Evolutionary conservation across 2,113 vertebrate genomes (phyloP).

Genomic region (Pseudorasbora parva): DNA sequence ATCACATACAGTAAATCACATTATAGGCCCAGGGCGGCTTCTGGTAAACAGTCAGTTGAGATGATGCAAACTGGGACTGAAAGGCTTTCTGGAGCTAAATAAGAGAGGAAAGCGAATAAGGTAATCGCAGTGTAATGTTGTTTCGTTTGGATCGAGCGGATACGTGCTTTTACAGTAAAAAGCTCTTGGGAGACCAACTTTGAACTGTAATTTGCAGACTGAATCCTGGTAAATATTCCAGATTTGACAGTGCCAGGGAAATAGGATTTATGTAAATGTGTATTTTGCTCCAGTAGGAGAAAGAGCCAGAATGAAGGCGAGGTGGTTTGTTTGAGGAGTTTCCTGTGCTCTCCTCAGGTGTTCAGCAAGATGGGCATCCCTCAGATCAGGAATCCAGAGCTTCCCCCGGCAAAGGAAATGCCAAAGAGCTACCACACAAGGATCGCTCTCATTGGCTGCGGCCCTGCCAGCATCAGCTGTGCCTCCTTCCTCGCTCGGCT

Average conservation of each 20-base stretch:
- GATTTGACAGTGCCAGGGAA: background rate
- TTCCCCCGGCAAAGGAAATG: slow-evolving; percentile 75
- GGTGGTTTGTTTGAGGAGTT: background rate
- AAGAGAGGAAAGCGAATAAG: slow-evolving; percentile 30
- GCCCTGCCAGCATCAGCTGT: slow-evolving; percentile 87
- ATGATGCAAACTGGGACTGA: slow-evolving; percentile 28
- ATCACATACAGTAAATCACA: slow-evolving; percentile 25
- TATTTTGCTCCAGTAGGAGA: background rate
- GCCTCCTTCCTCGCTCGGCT: slow-evolving; percentile 85
- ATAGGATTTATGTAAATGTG: slow-evolving; percentile 2
- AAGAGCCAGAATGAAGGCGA: background rate
- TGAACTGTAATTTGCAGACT: slow-evolving; percentile 10
- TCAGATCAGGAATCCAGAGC: slow-evolving; percentile 80
- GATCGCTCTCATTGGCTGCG: slow-evolving; percentile 86
- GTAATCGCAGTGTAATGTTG: slow-evolving; percentile 20
- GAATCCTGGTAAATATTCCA: slow-evolving; percentile 20
- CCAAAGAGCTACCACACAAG: slow-evolving; percentile 77
- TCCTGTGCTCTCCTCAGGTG: slow-evolving; percentile 66
- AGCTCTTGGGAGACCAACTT: background rate
- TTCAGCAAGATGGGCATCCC: slow-evolving; percentile 87
- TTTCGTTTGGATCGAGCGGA: slow-evolving; percentile 20
- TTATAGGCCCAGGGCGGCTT: slow-evolving; percentile 27
- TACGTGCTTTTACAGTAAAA: slow-evolving; percentile 22
- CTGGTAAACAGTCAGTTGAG: slow-evolving; percentile 33
- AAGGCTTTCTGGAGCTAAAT: slow-evolving; percentile 30